phyloP scores from a whole-genome alignment of 2,797 vertebrate genomes.

The Crocodylus rhombifer region DNA sequence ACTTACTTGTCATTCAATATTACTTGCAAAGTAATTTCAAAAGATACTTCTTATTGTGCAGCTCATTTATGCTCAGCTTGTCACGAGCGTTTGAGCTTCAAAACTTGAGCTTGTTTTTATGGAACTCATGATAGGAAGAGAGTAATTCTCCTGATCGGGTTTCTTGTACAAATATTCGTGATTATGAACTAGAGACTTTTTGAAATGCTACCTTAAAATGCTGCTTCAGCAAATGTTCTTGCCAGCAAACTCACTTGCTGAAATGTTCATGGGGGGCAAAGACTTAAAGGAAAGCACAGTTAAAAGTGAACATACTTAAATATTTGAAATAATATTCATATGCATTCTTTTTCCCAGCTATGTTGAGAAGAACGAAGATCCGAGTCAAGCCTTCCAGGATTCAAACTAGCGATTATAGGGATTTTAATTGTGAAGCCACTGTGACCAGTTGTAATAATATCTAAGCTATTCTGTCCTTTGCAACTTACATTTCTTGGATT shows the following conservation, averaged over 20 bases:
- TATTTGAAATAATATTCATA: neutral
- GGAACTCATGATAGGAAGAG: neutral
- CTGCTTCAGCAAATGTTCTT: neutral
- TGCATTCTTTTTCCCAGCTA: neutral
- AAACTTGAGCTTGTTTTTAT: neutral
- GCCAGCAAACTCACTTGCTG: neutral
- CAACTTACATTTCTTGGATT: neutral
- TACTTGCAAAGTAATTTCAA: neutral
- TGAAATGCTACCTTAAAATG: neutral
- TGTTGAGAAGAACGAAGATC: neutral
- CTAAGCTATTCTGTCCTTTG: neutral
- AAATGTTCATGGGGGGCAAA: neutral
- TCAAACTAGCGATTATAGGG: neutral
- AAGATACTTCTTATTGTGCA: neutral
- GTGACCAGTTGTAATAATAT: neutral
- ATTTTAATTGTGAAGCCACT: neutral
- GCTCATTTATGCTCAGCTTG: neutral
- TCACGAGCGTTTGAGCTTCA: neutral
- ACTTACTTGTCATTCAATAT: neutral
- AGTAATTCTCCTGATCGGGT: neutral
- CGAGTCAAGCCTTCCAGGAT: neutral
- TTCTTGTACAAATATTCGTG: neutral
- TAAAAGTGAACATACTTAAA: neutral
- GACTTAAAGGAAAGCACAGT: neutral
- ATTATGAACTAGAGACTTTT: neutral